Evolutionary conservation across 2,113 vertebrate genomes (phyloP).

Genomic region (Helogale parvula): DNA sequence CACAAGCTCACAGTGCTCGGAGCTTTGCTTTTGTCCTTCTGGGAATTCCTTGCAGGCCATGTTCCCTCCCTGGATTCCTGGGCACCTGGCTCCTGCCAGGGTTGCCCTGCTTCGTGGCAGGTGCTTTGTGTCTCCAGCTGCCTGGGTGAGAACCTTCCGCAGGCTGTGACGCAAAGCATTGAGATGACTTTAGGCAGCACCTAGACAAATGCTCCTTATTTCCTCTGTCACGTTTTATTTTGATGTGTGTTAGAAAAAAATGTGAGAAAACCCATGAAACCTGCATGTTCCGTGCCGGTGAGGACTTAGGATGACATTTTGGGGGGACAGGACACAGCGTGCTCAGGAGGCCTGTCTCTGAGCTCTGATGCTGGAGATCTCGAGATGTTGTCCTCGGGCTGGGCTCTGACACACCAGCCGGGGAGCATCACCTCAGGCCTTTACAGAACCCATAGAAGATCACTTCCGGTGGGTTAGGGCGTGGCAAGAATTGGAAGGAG

Average conservation of each 20-base stretch:
- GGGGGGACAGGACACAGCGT: background rate
- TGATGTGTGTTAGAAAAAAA: background rate
- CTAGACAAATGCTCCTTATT: background rate
- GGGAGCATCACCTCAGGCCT: background rate
- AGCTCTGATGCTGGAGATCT: background rate
- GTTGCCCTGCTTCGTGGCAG: background rate
- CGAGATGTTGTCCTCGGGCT: too few species aligned
- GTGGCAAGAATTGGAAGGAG: accelerated
- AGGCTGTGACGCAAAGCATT: background rate
- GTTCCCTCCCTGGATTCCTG: background rate
- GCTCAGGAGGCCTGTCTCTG: background rate
- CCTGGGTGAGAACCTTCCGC: background rate
- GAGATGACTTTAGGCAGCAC: background rate
- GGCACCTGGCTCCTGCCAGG: background rate
- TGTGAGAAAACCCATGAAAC: background rate
- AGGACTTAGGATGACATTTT: background rate
- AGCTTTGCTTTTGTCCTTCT: background rate
- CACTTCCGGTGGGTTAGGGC: background rate
- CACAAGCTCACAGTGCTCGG: too few species aligned
- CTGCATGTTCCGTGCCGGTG: background rate
- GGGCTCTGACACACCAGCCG: background rate
- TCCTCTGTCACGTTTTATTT: background rate
- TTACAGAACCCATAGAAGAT: accelerated
- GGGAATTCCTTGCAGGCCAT: background rate
- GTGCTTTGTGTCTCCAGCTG: background rate